A percentile compares a stretch with the other conserved stretches of the same genome.
phyloP scores from a whole-genome alignment of 2,797 vertebrate genomes.

The Manis crassicaudata region DNA sequence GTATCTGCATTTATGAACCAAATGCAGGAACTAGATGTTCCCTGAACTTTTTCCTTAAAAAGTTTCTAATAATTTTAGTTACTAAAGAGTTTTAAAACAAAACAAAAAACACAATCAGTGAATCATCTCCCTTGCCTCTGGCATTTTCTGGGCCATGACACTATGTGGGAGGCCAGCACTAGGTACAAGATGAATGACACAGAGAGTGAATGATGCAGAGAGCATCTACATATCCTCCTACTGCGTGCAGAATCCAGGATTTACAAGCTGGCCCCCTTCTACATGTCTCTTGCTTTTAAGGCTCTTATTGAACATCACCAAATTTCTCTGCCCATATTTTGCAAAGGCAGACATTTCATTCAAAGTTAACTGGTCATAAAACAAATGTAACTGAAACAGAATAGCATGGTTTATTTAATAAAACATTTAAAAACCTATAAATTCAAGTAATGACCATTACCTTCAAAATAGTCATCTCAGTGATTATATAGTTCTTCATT shows the following conservation, averaged over 20 bases:
- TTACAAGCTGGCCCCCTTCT: neutral
- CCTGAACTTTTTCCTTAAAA: neutral
- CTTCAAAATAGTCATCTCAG: neutral
- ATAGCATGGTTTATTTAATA: neutral
- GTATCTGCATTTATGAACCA: neutral
- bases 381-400: neutral
- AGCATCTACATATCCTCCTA: neutral
- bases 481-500: neutral
- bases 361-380: slow-evolving; percentile 34
- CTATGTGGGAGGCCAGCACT: neutral
- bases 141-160: neutral
- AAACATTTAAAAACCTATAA: slow-evolving; percentile 14
- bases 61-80: neutral
- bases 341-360: neutral
- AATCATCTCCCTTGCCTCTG: neutral
- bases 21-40: neutral
- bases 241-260: neutral
- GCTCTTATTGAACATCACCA: neutral
- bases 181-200: neutral
- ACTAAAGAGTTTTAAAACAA: slow-evolving; percentile 38
- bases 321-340: neutral
- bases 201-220: neutral
- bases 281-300: neutral
- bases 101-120: neutral
- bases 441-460: neutral